Percentiles rank a stretch among this genome's conserved stretches.
Evolutionary conservation across 1,140 invertebrate genomes (phyloP).

Genomic region (Diabrotica undecimpunctata): DNA sequence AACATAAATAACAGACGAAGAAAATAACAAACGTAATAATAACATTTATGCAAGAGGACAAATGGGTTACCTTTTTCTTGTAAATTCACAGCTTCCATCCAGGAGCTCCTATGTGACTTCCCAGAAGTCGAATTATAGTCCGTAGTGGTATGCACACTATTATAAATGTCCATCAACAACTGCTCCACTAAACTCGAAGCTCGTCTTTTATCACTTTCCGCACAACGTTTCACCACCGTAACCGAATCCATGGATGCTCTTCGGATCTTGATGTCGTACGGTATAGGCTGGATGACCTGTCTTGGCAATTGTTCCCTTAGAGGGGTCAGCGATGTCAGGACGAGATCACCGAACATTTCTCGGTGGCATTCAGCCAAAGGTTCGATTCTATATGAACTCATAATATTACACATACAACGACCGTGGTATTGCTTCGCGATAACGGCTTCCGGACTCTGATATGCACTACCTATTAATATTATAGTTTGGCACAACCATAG

Average conservation of each 20-base stretch:
- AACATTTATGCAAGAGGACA: too few relatives aligned
- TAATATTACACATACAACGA: conserved; percentile 1
- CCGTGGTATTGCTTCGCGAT: conserved; percentile 13
- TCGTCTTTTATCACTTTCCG: conserved; percentile 31
- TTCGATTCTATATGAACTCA: conserved; percentile 27
- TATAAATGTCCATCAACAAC: conserved; percentile 41
- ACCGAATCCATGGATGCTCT: conserved; percentile 11
- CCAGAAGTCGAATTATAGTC: conserved; percentile 44
- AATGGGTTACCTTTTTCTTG: conserved; percentile 37
- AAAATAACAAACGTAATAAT: too few relatives aligned
- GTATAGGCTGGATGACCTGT: conserved; percentile 2
- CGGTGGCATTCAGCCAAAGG: conserved; percentile 37
- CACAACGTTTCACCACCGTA: not conserved
- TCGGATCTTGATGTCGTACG: conserved; percentile 18
- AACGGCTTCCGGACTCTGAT: conserved; percentile 18
- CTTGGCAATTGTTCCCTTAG: not conserved
- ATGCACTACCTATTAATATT: not conserved
- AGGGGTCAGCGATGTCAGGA: conserved; percentile 31
- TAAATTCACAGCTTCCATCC: conserved; percentile 30
- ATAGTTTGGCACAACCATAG: not conserved
- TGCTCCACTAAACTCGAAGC: conserved; percentile 39
- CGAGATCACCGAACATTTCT: conserved; percentile 40
- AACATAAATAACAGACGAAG: too few relatives aligned
- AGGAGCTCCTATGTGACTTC: conserved; percentile 36
- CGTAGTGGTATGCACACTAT: conserved; percentile 30